These are phyloP conservation scores for Octopus bimaculoides DNA, from an alignment of 1,140 invertebrate species.

Conservation along the genomic window DNA sequence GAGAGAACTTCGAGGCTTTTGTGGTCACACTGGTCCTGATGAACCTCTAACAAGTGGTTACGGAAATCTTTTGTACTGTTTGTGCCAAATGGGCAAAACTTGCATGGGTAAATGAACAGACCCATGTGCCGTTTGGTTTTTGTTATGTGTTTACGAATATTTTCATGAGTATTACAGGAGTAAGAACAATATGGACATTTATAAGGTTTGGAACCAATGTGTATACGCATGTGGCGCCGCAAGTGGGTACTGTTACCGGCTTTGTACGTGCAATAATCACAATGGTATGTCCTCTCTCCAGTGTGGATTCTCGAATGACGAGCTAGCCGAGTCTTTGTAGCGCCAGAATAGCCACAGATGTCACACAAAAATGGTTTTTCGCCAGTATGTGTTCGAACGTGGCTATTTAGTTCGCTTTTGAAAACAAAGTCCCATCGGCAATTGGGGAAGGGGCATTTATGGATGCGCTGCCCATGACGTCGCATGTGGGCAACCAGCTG, in stretches of 20 bases:
- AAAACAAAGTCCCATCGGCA: conserved; percentile 58
- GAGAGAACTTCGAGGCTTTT: conserved; percentile 39
- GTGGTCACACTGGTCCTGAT: conserved; percentile 55
- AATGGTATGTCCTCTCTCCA: conserved; percentile 68
- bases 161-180: conserved; percentile 79
- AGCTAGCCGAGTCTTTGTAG: conserved; percentile 74
- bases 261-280: conserved; percentile 69
- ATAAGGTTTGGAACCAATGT: conserved; percentile 82
- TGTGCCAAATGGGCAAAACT: conserved; percentile 64
- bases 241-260: conserved; percentile 47
- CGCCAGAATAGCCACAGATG: conserved; percentile 67
- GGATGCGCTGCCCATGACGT: conserved; percentile 63
- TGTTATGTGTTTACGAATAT: conserved; percentile 80
- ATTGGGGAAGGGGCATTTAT: conserved; percentile 62
- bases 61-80: conserved; percentile 70
- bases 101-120: conserved; percentile 75
- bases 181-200: conserved; percentile 77
- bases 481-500: conserved; percentile 66
- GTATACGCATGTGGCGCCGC: conserved; percentile 69
- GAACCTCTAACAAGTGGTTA: conserved; percentile 65
- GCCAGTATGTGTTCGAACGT: conserved; percentile 47
- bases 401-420: conserved; percentile 41
- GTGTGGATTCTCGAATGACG: conserved; percentile 61
- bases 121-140: conserved; percentile 76
- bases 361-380: conserved; percentile 64